Percentiles rank a stretch among this genome's conserved stretches.
Conservation (phyloP, 2,113 vertebrate species). For the Xiphorhynchus elegans region DNA sequence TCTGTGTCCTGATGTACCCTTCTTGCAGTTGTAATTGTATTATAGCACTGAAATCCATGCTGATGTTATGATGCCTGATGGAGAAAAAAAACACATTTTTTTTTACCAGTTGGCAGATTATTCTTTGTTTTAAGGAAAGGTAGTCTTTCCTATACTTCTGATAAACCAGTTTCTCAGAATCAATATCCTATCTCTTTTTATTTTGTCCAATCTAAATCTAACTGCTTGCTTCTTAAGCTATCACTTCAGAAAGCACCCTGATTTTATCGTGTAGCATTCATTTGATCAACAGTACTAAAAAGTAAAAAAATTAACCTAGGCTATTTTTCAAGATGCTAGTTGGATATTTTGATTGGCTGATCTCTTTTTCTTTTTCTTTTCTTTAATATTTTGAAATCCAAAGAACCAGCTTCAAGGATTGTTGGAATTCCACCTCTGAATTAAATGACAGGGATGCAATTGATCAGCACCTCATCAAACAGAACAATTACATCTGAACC, state of each 20-base stretch:
- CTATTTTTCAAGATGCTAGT: not conserved
- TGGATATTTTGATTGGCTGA: not conserved
- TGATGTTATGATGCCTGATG: not conserved
- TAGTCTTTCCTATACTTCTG: not conserved
- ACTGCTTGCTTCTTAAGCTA: not conserved
- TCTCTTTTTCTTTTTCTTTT: not conserved
- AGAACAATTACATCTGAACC: not conserved
- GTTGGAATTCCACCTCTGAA: not conserved
- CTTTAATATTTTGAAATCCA: not conserved
- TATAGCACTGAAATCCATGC: not conserved
- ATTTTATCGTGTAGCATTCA: not conserved
- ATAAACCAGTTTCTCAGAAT: not conserved
- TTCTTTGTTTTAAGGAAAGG: not conserved
- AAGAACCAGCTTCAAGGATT: not conserved
- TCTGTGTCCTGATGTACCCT: constrained; percentile 19
- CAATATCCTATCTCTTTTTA: not conserved
- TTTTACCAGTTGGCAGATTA: not conserved
- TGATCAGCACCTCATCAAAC: not conserved
- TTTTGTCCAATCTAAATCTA: not conserved
- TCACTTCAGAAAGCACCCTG: not conserved
- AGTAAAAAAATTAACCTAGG: not conserved
- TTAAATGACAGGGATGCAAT: not conserved
- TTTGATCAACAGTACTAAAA: not conserved
- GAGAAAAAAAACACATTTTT: not conserved
- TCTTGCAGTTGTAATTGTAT: not conserved